Base-by-base conservation (phyloP, 2,797 vertebrate species). In the Odontamblyopus rebecca region DNA sequence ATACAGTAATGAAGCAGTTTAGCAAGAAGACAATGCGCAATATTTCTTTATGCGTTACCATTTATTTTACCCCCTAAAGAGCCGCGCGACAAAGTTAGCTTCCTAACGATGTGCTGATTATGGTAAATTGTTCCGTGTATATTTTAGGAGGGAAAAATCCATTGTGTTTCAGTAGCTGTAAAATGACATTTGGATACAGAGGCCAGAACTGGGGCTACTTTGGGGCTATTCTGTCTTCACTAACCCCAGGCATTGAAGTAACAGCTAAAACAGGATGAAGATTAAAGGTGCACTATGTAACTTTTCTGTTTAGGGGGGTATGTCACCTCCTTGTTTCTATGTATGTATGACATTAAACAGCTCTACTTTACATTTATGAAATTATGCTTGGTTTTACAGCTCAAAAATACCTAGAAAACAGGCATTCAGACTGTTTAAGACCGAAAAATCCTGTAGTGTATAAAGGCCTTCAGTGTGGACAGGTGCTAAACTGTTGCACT, bases 1-100 rank as follows among this genome's bases (percentile, higher is more conserved):
- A 63, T 60, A 57, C 13, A 9, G 11, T 51, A 61, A 75, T 79
- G 50, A 67, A 68, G 29, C n/a, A 26, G 53, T 50, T 18, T n/a
- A 71, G 15, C 61, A 2, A 63, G 53, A 60, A 61, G 3, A 56
- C 11, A 67, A 30, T 68, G 23, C 1, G 68, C 30, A 30, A 41
- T 73, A 59, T 41, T 69, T 73, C 9, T 66, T 53, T 19, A 63
- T 35, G n/a, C 6, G 56, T 56, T 50, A 66, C 4, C 69, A 68
- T 72, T 18, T 72, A 38, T 64, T 72, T 44, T 62, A 32, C 5
- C 70, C 41, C n/a, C 41, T 26, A 67, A 68, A 71, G n/a, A 71
- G 29, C 56, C 61, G 57, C 18, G 29, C 27, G 13, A 61, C 30
- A 41, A 57, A 73, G 29, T 41, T 57, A 30, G 19, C 8, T 13